phyloP scores from a whole-genome alignment of 1,140 invertebrate species.

The Neodiprion pinetum region DNA sequence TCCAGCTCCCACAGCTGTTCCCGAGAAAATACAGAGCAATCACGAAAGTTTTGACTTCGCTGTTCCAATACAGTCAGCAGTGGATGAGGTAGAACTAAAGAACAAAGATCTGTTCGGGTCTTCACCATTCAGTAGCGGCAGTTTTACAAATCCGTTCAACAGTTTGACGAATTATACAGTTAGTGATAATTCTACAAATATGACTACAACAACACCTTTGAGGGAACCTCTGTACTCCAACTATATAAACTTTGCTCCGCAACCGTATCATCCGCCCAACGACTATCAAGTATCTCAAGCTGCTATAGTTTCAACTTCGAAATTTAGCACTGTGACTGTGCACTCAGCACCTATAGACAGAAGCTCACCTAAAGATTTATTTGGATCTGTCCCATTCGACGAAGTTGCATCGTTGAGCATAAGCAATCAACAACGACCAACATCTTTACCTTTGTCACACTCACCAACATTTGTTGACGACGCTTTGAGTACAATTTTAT shows the following conservation, averaged over 20 bases:
- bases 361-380: constrained; percentile 63
- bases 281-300: constrained; percentile 4
- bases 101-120: constrained; percentile 65
- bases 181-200: background rate
- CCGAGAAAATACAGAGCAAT: constrained; percentile 25
- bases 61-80: background rate
- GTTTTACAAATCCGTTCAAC: constrained; percentile 53
- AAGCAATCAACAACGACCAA: constrained; percentile 48
- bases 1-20: constrained; percentile 14
- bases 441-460: constrained; percentile 49
- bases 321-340: constrained; percentile 31
- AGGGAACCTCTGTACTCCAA: constrained; percentile 26
- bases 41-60: constrained; percentile 37
- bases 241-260: constrained; percentile 17
- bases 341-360: constrained; percentile 11
- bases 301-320: constrained; percentile 31
- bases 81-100: constrained; percentile 21
- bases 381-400: constrained; percentile 69
- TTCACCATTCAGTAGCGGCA: constrained; percentile 60
- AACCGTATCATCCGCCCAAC: constrained; percentile 8
- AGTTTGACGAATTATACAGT: constrained; percentile 27
- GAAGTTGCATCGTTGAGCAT: constrained; percentile 52
- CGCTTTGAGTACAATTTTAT: constrained; percentile 37
- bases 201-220: background rate
- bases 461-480: constrained; percentile 44